Percentiles rank a stretch among this genome's conserved stretches.
Conservation (phyloP, 2,797 vertebrate species). For the Labroides dimidiatus region DNA sequence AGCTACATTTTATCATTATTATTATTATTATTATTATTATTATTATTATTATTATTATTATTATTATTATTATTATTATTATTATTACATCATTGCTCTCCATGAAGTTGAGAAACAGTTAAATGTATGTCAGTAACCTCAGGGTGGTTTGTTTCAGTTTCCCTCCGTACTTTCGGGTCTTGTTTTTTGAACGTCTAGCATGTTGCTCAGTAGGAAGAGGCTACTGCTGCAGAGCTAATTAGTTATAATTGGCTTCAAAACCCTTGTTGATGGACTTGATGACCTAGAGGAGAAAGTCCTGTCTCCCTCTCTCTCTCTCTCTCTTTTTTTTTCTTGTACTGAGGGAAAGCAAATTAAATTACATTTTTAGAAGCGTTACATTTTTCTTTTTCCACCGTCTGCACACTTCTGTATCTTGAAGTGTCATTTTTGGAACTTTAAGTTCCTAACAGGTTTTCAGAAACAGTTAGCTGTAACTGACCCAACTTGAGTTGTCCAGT, state of each 20-base stretch:
- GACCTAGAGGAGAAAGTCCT: background rate
- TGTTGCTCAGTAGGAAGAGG: background rate
- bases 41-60: too few relatives aligned
- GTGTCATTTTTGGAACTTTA: background rate
- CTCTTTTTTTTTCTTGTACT: background rate
- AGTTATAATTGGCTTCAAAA: background rate
- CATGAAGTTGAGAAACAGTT: background rate
- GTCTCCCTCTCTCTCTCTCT: background rate
- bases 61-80: too few relatives aligned
- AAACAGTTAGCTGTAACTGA: background rate
- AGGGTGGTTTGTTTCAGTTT: background rate
- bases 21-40: too few relatives aligned
- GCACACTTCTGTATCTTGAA: background rate
- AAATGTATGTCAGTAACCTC: background rate
- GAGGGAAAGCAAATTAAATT: background rate
- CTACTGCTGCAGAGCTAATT: background rate
- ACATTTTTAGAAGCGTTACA: background rate
- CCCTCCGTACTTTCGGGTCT: too few relatives aligned
- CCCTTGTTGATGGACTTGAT: background rate
- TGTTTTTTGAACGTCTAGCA: background rate
- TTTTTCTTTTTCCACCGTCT: too few relatives aligned
- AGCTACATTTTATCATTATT: too few relatives aligned
- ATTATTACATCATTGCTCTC: too few relatives aligned
- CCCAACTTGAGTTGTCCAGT: conserved; percentile 7
- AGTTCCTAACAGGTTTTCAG: background rate